Evolutionary conservation across 1,140 invertebrate species (phyloP), one percentile per base, ranked within the genome.

Genomic region (Drosophila pseudoobscura): DNA sequence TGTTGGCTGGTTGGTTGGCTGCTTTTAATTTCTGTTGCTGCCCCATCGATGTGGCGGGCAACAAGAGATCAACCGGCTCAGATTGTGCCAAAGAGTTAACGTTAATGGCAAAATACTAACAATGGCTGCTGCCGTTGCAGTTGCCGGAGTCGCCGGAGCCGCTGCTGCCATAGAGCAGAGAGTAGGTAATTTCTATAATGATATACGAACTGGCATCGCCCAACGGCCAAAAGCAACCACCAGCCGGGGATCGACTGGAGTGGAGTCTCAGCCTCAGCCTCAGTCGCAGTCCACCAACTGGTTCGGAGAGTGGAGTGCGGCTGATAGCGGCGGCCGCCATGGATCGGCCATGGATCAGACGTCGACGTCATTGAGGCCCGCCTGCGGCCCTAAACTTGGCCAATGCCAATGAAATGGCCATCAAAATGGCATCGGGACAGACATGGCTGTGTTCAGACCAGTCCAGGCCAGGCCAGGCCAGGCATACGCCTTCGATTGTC

Each of bases 111-210:
- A 77, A 87, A 77, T 83, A 78, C 82, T 87, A 87, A 87, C 82
- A 87, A 87, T 87, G 82, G 82, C 76, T 74, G 75, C 55, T 61
- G 52, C 24, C 6, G 29, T 7, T 29, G 29, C 7, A 7, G 29
- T 8, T 35, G 31, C 9, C 3, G 31, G 2, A 3, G 31, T 3
- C 0, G 31, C 2, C n/a, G n/a, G n/a, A n/a, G 31, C 31, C 39
- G 59, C 43, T 43, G 62, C 49, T 60, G 64, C 56, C 44, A 45
- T 44, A 35, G 61, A 41, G 56, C 66, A 44, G 65, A 76, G 84
- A 87, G 74, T 88, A 83, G 82, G 82, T 89, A 89, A 89, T 89
- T 89, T 89, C 85, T 89, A 84, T 84, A 89, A 89, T 89, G 85
- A 89, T 89, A 89, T 89, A 89, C 84, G 85, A 85, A 89, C 85